Conservation (phyloP, 1,140 invertebrate genomes). For the Hypothenemus hampei region DNA sequence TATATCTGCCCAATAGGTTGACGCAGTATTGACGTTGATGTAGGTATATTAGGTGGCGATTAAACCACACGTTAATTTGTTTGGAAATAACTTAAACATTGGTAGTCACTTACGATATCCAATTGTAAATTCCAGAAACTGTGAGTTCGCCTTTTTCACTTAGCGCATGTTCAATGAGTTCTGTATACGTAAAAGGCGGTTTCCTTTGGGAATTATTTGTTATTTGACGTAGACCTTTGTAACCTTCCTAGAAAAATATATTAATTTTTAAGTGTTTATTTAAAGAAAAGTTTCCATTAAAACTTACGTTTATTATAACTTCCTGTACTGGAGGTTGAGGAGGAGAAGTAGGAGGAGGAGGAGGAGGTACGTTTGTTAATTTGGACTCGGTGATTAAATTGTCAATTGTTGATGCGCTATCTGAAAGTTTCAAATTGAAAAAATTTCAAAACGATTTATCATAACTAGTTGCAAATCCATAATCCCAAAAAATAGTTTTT, state of each 20-base stretch:
- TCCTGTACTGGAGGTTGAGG: constrained; percentile 12
- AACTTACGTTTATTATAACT: constrained; percentile 20
- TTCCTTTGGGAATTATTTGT: constrained; percentile 56
- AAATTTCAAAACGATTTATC: background rate
- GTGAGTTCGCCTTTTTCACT: constrained; percentile 78
- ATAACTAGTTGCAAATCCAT: background rate
- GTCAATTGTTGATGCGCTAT: constrained; percentile 9
- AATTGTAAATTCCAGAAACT: constrained; percentile 85
- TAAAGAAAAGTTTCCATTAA: too few species aligned
- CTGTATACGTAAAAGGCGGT: constrained; percentile 80
- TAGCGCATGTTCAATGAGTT: constrained; percentile 79
- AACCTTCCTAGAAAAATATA: constrained; percentile 21
- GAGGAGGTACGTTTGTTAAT: too few species aligned
- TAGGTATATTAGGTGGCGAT: too few species aligned
- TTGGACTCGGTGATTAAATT: constrained; percentile 6
- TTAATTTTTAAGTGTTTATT: too few species aligned
- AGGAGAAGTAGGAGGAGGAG: background rate
- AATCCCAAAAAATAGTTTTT: too few species aligned
- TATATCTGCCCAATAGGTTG: too few species aligned
- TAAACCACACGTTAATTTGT: background rate
- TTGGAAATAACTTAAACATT: background rate
- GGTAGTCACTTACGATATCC: constrained; percentile 89
- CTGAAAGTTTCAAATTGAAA: constrained; percentile 2
- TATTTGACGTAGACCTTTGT: background rate
- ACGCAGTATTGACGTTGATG: too few species aligned